Base-by-base conservation (phyloP, 2,797 vertebrate species). In the Rachycentron canadum region DNA sequence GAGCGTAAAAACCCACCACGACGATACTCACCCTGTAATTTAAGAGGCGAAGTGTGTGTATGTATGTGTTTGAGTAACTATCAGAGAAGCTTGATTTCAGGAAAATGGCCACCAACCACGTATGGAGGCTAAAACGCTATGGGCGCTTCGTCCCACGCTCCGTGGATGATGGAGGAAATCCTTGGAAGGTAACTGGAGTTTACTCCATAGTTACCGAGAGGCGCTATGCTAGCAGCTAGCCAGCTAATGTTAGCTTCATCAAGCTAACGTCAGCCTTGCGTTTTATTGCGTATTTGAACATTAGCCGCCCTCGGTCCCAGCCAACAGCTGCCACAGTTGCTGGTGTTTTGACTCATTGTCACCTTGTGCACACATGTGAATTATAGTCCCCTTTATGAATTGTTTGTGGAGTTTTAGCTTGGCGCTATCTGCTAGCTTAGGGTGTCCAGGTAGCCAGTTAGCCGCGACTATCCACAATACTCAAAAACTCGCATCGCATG, bases 41-140 rank as follows among this genome's bases (percentile, higher is more conserved):
- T n/a, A n/a, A n/a, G n/a, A n/a, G n/a, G 32, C 7, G 3, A 32
- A 7, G 32, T 32, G 32, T 32, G 32, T 32, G 32, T 32, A 7
- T 32, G n/a, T n/a, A n/a, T n/a, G n/a, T n/a, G n/a, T 32, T 32
- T 32, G 3, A 3, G 32, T 32, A 38, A n/a, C n/a, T n/a, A n/a
- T n/a, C n/a, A n/a, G n/a, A 11, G 36, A 10, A 21, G 7, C 1
- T 11, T n/a, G 0, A 12, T 7, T 13, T 5, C 1, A 26, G 19
- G 8, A 81, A 55, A 67, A 92, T 93, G 91, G 53, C 67, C 38
- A 11, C 45, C 3, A 30, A 45, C 41, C 47, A 11, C 6, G 16
- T 32, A 9, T 99, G 97, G 97, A 93, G 80, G 4, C 72, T 98
- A 73, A 94, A 93, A 81, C 95, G 96, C 11, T 98, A 96, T 6